phyloP scores from a whole-genome alignment of 2,797 vertebrate genomes.

The Chaetodon trifasciatus region DNA sequence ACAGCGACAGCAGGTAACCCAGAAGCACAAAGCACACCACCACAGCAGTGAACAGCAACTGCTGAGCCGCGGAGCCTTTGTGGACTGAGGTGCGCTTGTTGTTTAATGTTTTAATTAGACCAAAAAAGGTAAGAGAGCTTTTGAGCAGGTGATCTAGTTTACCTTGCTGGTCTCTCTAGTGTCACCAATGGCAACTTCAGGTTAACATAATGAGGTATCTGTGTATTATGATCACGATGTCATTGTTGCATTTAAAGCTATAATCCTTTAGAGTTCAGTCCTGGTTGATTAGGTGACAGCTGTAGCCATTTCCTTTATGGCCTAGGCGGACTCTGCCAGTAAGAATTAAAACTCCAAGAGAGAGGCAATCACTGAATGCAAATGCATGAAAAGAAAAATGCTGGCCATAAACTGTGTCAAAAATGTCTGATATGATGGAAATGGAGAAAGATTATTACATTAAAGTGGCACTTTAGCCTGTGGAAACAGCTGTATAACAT shows the following conservation, averaged over 20 bases:
- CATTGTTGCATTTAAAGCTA: not conserved
- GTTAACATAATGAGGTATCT: not conserved
- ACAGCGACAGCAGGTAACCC: too few relatives aligned
- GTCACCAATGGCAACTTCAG: not conserved
- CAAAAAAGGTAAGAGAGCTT: too few relatives aligned
- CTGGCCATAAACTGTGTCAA: not conserved
- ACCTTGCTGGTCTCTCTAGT: too few relatives aligned
- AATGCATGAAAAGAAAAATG: not conserved
- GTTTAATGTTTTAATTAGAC: too few relatives aligned
- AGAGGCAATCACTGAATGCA: conserved; percentile 9
- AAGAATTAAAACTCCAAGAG: not conserved
- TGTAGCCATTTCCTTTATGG: not conserved
- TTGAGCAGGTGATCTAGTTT: too few relatives aligned
- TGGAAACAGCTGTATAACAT: conserved; percentile 24
- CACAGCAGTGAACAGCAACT: too few relatives aligned
- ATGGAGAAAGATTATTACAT: not conserved
- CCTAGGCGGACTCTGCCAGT: not conserved
- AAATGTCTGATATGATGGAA: not conserved
- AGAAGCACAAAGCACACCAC: too few relatives aligned
- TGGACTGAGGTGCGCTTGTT: too few relatives aligned
- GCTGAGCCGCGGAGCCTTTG: too few relatives aligned
- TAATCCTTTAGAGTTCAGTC: not conserved
- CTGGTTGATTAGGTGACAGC: not conserved
- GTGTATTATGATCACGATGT: not conserved
- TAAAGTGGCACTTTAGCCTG: not conserved